phyloP scores from a whole-genome alignment of 53 echinoderm and acorn worm species.

The Temnopleurus reevesii region DNA sequence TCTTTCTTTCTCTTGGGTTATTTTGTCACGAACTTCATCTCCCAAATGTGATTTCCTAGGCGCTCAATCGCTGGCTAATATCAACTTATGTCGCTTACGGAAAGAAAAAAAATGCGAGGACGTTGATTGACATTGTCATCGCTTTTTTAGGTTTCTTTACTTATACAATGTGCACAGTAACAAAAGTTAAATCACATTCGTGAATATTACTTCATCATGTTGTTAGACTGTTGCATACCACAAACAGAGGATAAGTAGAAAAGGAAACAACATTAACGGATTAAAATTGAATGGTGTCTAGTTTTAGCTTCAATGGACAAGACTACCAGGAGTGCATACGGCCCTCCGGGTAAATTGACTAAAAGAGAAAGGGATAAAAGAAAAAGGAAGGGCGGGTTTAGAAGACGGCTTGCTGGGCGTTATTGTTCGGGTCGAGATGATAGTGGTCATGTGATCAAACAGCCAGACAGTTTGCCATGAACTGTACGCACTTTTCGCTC shows the following conservation, averaged over 20 bases:
- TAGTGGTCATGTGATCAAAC: not conserved
- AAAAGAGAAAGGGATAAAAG: not conserved
- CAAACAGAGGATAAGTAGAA: not conserved
- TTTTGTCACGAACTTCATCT: no score
- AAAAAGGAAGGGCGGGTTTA: conserved; percentile 8
- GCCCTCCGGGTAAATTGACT: not conserved
- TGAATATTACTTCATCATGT: not conserved
- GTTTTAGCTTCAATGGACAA: not conserved
- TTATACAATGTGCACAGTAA: no score
- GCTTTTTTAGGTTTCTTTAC: no score
- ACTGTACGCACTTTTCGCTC: conserved; percentile 8
- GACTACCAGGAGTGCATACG: not conserved
- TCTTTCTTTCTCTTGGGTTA: no score
- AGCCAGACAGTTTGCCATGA: conserved; percentile 21
- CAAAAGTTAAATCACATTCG: no score
- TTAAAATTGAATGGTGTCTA: not conserved
- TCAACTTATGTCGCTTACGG: no score
- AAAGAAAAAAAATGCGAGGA: no score
- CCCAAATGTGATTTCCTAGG: no score
- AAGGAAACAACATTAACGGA: not conserved
- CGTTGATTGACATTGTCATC: no score
- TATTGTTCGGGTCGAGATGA: not conserved
- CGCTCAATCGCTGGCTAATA: no score
- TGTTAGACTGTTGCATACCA: conserved; percentile 1
- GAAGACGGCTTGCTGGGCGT: conserved; percentile 6